These are phyloP conservation scores for Noctua janthina DNA, from an alignment of 2,888 invertebrate genomes.

Conservation along the genomic window DNA sequence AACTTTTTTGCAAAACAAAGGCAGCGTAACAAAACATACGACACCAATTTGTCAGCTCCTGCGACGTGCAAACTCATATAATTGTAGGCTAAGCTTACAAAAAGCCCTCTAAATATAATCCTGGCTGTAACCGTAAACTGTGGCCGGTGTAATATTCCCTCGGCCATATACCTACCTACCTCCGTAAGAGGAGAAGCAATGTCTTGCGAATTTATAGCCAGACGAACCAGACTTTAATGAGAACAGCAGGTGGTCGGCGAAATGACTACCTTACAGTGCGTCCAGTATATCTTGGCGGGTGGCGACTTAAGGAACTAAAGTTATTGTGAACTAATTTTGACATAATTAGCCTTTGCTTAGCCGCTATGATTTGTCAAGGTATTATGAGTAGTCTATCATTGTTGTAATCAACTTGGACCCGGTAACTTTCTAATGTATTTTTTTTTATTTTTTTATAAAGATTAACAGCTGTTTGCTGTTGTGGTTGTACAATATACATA, in stretches of 20 bases:
- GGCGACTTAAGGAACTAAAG: conserved; percentile 27
- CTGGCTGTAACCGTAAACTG: conserved; percentile 59
- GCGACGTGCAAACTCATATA: conserved; percentile 52
- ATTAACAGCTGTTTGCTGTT: no score
- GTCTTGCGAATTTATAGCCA: conserved; percentile 66
- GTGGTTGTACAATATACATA: no score
- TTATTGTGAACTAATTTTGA: conserved; percentile 22
- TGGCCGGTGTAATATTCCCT: conserved; percentile 59
- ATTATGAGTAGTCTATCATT: not conserved
- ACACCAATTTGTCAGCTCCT: conserved; percentile 53
- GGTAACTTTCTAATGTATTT: not conserved
- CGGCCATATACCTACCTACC: conserved; percentile 32
- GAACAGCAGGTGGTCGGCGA: conserved; percentile 70
- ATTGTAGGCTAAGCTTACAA: conserved; percentile 61
- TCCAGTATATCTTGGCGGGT: conserved; percentile 24
- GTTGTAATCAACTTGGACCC: not conserved
- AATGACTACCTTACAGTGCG: conserved; percentile 41
- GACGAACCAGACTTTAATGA: conserved; percentile 67
- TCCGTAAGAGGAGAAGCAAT: conserved; percentile 57
- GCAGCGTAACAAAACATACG: conserved; percentile 38
- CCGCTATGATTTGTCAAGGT: conserved; percentile 11
- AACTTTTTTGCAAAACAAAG: conserved; percentile 16
- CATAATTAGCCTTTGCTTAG: conserved; percentile 14
- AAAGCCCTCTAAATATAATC: conserved; percentile 63
- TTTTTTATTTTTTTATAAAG: no score